These are phyloP conservation scores for Hyalella azteca DNA, from an alignment of 2,888 invertebrate genomes.

Conservation along the genomic window DNA sequence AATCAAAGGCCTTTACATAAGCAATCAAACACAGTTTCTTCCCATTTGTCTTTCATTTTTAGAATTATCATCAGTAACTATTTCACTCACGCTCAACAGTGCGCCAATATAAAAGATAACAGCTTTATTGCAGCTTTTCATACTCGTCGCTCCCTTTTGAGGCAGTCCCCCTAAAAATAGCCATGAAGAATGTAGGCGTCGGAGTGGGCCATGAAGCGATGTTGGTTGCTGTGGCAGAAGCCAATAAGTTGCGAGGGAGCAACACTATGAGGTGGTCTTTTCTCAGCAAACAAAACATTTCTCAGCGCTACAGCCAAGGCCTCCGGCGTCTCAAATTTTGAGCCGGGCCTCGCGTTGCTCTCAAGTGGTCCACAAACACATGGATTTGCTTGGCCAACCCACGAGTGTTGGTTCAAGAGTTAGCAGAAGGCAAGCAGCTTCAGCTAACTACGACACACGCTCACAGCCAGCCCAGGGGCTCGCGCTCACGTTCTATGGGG, in stretches of 20 bases:
- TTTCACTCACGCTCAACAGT: too few relatives aligned
- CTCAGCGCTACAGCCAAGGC: neutral
- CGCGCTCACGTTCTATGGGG: too few relatives aligned
- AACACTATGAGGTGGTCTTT: neutral
- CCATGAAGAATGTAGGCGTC: neutral
- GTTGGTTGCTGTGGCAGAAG: neutral
- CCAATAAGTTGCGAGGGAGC: slow-evolving; percentile 17
- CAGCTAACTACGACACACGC: neutral
- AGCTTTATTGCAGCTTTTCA: too few relatives aligned
- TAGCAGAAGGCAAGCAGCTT: neutral
- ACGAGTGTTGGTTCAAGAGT: slow-evolving; percentile 13
- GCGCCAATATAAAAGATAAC: too few relatives aligned
- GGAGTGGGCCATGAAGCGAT: neutral
- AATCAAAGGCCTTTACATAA: too few relatives aligned
- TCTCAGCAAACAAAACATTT: slow-evolving; percentile 27
- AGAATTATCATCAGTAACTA: too few relatives aligned
- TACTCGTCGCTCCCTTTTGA: too few relatives aligned
- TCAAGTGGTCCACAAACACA: slow-evolving; percentile 20
- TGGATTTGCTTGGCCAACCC: slow-evolving; percentile 6
- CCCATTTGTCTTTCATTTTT: too few relatives aligned
- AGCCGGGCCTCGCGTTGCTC: neutral
- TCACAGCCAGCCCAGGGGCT: too few relatives aligned
- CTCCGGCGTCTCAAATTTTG: slow-evolving; percentile 16
- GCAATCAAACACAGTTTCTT: too few relatives aligned
- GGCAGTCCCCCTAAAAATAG: too few relatives aligned